Conservation (phyloP, 2,888 invertebrate genomes). For the Volucella inanis region DNA sequence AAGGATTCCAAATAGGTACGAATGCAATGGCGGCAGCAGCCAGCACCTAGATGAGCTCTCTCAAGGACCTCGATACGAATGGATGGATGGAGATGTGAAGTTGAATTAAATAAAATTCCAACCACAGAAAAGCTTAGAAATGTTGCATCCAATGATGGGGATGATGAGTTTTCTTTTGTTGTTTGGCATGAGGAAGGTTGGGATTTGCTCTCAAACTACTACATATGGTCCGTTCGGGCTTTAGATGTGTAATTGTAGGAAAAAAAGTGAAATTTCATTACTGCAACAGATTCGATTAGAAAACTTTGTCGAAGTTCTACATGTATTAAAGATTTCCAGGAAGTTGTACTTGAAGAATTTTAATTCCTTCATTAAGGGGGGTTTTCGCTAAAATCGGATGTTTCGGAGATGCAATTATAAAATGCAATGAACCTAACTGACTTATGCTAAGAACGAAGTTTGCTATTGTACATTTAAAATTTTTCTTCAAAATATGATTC, state of each 20-base stretch:
- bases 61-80: neutral
- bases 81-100: neutral
- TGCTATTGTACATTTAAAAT: too few species aligned
- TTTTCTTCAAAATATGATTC: too few species aligned
- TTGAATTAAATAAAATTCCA: constrained; percentile 52
- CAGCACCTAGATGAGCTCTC: neutral
- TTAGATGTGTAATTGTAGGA: neutral
- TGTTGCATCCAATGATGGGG: constrained; percentile 52
- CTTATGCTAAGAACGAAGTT: too few species aligned
- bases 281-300: constrained; percentile 36
- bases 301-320: too few species aligned
- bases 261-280: constrained; percentile 56
- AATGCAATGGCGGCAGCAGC: constrained; percentile 65
- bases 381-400: too few species aligned
- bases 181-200: neutral
- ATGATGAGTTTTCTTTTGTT: constrained; percentile 24
- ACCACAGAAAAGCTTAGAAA: constrained; percentile 69
- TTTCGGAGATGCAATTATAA: too few species aligned
- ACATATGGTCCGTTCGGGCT: neutral
- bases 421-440: too few species aligned
- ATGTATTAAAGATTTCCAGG: too few species aligned
- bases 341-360: too few species aligned
- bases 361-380: too few species aligned
- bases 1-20: constrained; percentile 32
- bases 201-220: neutral